phyloP scores from a whole-genome alignment of 2,797 vertebrate species.

The Glyptemys insculpta region DNA sequence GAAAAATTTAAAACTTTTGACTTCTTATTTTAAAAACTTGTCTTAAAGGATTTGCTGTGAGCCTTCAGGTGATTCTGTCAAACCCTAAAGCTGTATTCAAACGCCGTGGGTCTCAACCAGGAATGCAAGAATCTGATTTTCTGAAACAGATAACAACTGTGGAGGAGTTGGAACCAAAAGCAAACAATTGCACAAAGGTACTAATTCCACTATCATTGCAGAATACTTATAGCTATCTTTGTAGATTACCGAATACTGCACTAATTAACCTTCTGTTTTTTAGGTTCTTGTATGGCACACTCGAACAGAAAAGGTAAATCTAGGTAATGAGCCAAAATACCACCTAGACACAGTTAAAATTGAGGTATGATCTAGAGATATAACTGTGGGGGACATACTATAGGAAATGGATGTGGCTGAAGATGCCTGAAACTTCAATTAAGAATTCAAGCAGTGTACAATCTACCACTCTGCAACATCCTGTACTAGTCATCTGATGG shows the following conservation, averaged over 20 bases:
- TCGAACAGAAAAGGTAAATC: conserved; percentile 96
- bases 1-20: neutral
- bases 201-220: accelerated
- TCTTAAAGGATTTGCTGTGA: conserved; percentile 94
- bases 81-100: conserved; percentile 96
- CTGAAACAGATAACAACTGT: conserved; percentile 97
- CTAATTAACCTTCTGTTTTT: conserved; percentile 24
- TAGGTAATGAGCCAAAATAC: conserved; percentile 94
- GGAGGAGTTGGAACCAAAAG: conserved; percentile 96
- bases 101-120: conserved; percentile 94
- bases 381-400: neutral
- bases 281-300: conserved; percentile 99
- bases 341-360: conserved; percentile 92
- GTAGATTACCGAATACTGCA: neutral
- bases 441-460: conserved; percentile 45
- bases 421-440: neutral
- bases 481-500: neutral
- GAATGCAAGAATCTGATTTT: conserved; percentile 99
- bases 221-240: accelerated
- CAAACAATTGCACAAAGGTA: conserved; percentile 97
- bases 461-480: conserved; percentile 42
- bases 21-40: conserved; percentile 27
- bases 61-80: conserved; percentile 94
- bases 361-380: conserved; percentile 87
- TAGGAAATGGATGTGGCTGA: neutral